phyloP scores from a whole-genome alignment of 2,888 invertebrate genomes.

The Osedax fenrisi region DNA sequence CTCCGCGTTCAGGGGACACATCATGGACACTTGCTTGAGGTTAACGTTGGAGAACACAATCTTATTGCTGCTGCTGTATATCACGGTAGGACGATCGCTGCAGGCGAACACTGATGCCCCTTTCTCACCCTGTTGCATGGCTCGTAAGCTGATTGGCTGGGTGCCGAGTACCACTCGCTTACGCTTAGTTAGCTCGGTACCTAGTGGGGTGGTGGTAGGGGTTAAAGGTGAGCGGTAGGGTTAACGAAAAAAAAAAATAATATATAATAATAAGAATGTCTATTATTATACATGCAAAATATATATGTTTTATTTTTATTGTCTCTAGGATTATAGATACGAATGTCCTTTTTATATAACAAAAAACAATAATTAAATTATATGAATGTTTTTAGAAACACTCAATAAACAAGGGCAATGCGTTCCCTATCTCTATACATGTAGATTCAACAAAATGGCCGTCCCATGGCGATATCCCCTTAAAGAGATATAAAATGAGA shows the following conservation, averaged over 20 bases:
- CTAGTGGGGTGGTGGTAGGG: background rate
- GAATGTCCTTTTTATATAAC: no score
- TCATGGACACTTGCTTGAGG: conserved; percentile 65
- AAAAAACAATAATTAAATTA: no score
- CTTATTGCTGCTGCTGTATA: conserved; percentile 96
- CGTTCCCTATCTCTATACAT: no score
- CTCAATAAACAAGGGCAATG: no score
- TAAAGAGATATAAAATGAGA: no score
- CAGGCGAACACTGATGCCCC: conserved; percentile 73
- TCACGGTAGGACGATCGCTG: conserved; percentile 92
- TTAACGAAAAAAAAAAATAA: background rate
- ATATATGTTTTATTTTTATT: no score
- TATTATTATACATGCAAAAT: no score
- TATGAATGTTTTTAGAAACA: no score
- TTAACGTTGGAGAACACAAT: conserved; percentile 93
- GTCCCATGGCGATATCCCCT: no score
- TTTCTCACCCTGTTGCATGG: conserved; percentile 55
- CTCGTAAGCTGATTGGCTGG: conserved; percentile 81
- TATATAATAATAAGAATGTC: background rate
- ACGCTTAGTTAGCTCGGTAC: conserved; percentile 60
- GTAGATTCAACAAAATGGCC: no score
- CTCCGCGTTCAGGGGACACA: conserved; percentile 89
- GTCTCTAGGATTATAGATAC: no score
- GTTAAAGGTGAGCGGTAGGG: background rate
- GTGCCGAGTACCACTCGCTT: conserved; percentile 94